Percentiles rank a stretch among this genome's conserved stretches.
These are phyloP conservation scores for Indicator maculatus DNA, from an alignment of 2,113 vertebrate genomes.

Conservation along the genomic window DNA sequence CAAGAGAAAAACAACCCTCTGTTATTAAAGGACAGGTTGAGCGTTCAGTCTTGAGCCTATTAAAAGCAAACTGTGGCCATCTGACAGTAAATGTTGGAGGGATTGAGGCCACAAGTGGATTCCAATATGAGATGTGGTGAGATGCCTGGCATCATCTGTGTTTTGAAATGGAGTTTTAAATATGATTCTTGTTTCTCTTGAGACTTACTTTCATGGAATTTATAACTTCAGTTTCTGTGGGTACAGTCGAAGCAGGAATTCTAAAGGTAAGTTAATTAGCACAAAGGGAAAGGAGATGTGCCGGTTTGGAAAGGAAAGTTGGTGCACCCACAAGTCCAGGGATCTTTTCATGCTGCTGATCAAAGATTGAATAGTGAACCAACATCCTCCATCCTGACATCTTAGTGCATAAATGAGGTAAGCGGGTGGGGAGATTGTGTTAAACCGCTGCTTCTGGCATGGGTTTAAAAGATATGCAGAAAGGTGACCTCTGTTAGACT, in stretches of 20 bases:
- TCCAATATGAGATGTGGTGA: not conserved
- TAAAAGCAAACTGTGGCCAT: slow-evolving; percentile 21
- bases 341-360: not conserved
- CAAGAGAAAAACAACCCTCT: not conserved
- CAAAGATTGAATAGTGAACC: not conserved
- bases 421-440: not conserved
- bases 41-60: not conserved
- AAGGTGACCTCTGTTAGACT: not conserved
- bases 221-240: not conserved
- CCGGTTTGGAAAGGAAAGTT: not conserved
- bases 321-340: not conserved
- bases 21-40: not conserved
- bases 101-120: slow-evolving; percentile 48
- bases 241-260: not conserved
- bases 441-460: not conserved
- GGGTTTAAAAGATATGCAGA: not conserved
- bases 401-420: not conserved
- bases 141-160: not conserved
- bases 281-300: not conserved
- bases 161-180: not conserved
- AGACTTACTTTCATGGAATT: not conserved
- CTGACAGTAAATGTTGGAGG: not conserved
- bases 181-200: not conserved
- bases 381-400: not conserved
- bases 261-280: not conserved